A percentile compares a stretch with the other conserved stretches of the same genome.
phyloP scores from a whole-genome alignment of 2,888 invertebrate species.

The Plagodis dolabraria region DNA sequence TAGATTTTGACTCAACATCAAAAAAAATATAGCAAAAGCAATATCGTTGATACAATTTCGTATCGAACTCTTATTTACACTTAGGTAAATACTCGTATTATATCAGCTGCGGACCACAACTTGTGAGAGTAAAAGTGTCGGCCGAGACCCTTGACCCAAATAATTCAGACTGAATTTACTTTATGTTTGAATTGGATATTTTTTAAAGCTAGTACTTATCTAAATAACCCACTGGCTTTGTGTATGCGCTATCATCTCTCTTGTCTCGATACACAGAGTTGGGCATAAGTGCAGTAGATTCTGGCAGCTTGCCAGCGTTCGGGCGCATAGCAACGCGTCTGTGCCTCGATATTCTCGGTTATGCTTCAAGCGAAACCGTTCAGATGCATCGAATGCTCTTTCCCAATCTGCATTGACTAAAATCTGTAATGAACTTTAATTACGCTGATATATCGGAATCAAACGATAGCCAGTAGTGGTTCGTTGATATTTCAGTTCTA shows the following conservation, averaged over 20 bases:
- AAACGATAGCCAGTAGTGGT: no score
- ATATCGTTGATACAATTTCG: conserved; percentile 15
- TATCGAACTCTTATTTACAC: conserved; percentile 12
- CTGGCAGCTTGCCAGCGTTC: conserved; percentile 38
- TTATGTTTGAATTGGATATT: neutral
- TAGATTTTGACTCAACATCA: neutral
- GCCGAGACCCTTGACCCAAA: conserved; percentile 33
- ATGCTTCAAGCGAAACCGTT: conserved; percentile 5
- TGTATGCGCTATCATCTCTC: conserved; percentile 24
- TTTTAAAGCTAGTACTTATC: conserved; percentile 8
- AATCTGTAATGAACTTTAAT: neutral
- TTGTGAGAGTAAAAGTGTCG: conserved; percentile 21
- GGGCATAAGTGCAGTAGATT: conserved; percentile 29
- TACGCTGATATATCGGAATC: no score
- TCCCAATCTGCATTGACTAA: conserved; percentile 6
- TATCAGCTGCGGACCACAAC: conserved; percentile 24
- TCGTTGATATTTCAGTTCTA: conserved; percentile 6
- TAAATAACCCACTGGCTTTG: conserved; percentile 14
- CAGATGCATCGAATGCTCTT: conserved; percentile 26
- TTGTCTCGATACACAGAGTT: conserved; percentile 27
- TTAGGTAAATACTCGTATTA: conserved; percentile 19
- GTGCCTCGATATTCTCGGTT: conserved; percentile 19
- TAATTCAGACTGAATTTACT: conserved; percentile 26
- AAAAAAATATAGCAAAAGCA: conserved; percentile 11
- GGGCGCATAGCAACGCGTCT: conserved; percentile 34